Base-by-base conservation (phyloP, 2,113 vertebrate genomes). In the Pteruthius melanotis region DNA sequence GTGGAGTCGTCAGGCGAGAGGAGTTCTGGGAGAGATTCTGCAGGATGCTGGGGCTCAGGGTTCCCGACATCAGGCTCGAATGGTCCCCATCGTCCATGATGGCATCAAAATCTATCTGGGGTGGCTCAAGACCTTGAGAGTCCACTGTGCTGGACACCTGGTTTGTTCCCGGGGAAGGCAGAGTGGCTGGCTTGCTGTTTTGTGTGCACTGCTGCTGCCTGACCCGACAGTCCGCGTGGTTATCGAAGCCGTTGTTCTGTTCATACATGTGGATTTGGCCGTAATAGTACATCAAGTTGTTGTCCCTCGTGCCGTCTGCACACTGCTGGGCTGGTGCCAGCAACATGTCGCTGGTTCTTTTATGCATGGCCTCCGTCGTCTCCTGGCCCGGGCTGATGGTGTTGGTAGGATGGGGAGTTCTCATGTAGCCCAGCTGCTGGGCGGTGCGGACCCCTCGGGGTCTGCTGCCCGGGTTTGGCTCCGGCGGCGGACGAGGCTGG, bases 11-110 rank as follows among this genome's bases (percentile, higher is more conserved):
- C 94, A 99, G 99, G 69, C 99, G 99, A 59, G 99, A 99, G 92
- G 99, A 99, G 94, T 97, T 99, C 98, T 99, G 99, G 92, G 99
- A 99, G 92, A 99, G 98, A 96, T 98, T 99, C 94, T 99, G 99
- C 66, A 99, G 97, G 88, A 99, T 98, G 87, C 98, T 99, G 28
- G 99, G 99, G 96, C 99, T 99, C 87, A 99, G 97, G 39, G 99
- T 98, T 24, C 99, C 99, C 0, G 99, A 99, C 98, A 99, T 99
- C 82, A 99, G 97, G 97, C 99, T 99, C 0, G 99, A 99, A 95
- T 99, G 99, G 75, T 99, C 99, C 7, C 99, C 99, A 22, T 99
- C 99, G 14, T 99, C 99, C 94, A 99, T 98, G 97, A 99, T 99
- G 94, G 99, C 98, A 65, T 99, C 99, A 35, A 99, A 99, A 98